Conservation (phyloP, 2,888 invertebrate genomes). For the Pachliopta kotzebuea region DNA sequence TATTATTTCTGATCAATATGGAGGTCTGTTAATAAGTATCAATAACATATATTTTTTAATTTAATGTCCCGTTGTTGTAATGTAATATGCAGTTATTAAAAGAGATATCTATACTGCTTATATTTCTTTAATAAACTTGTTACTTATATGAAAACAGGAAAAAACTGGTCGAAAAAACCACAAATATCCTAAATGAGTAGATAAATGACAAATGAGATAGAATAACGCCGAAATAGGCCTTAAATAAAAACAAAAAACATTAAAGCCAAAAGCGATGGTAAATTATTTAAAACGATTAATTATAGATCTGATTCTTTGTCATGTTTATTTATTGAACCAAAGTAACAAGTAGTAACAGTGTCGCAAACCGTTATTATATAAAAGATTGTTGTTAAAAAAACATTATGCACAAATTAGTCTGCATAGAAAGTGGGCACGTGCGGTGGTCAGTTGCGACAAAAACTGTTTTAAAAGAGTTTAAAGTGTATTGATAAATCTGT, state of each 20-base stretch:
- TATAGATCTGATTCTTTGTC: not conserved
- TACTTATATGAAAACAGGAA: too few relatives aligned
- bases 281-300: too few relatives aligned
- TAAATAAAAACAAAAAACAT: too few relatives aligned
- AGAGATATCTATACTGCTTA: too few relatives aligned
- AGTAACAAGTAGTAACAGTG: not conserved
- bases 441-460: constrained; percentile 54
- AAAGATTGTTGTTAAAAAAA: constrained; percentile 45
- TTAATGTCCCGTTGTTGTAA: not conserved
- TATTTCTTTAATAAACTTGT: too few relatives aligned
- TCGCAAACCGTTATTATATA: constrained; percentile 23
- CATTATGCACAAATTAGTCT: constrained; percentile 66
- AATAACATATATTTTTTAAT: not conserved
- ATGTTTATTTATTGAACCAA: not conserved
- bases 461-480: constrained; percentile 55
- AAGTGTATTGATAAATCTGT: constrained; percentile 65
- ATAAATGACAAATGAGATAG: too few relatives aligned
- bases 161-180: too few relatives aligned
- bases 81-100: not conserved
- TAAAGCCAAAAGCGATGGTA: too few relatives aligned
- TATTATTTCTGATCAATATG: not conserved
- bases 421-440: constrained; percentile 77
- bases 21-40: not conserved
- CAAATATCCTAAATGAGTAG: too few relatives aligned
- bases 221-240: too few relatives aligned